Evolutionary conservation across 1,140 invertebrate species (phyloP).

Genomic region (Tetragonula clypearis): DNA sequence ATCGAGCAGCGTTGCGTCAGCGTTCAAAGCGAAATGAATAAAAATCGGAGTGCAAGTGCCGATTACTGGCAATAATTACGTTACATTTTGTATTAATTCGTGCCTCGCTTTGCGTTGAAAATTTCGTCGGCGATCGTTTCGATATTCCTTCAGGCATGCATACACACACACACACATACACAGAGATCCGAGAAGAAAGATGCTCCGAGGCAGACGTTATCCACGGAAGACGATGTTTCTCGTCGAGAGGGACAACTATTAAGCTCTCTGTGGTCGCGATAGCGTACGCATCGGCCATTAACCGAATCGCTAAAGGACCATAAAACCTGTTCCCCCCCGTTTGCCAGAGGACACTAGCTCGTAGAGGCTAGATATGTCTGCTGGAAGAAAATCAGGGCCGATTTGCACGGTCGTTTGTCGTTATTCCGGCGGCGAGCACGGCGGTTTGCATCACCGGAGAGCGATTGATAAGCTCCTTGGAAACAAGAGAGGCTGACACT

Average conservation of each 20-base stretch:
- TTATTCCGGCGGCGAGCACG: conserved; percentile 19
- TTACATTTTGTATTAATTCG: too few species aligned
- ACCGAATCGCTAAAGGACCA: background rate
- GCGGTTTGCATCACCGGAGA: conserved; percentile 39
- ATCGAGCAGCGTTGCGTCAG: background rate
- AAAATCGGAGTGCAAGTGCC: background rate
- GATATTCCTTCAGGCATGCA: too few species aligned
- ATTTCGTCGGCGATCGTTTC: too few species aligned
- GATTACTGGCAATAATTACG: too few species aligned
- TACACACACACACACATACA: too few species aligned
- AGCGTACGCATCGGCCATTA: conserved; percentile 13
- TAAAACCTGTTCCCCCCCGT: conserved; percentile 13
- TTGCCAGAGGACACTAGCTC: too few species aligned
- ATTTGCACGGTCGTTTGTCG: conserved; percentile 58
- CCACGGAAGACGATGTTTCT: background rate
- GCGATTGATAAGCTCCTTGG: conserved; percentile 65
- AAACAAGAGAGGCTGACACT: conserved; percentile 53
- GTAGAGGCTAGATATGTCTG: background rate
- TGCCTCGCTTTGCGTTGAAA: too few species aligned
- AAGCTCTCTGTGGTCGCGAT: background rate
- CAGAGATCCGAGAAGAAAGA: background rate
- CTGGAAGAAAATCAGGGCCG: conserved; percentile 8
- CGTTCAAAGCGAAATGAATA: background rate
- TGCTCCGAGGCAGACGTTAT: background rate
- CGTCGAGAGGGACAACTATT: background rate